phyloP scores from a whole-genome alignment of 2,888 invertebrate genomes.

The Coleophora flavipennella region DNA sequence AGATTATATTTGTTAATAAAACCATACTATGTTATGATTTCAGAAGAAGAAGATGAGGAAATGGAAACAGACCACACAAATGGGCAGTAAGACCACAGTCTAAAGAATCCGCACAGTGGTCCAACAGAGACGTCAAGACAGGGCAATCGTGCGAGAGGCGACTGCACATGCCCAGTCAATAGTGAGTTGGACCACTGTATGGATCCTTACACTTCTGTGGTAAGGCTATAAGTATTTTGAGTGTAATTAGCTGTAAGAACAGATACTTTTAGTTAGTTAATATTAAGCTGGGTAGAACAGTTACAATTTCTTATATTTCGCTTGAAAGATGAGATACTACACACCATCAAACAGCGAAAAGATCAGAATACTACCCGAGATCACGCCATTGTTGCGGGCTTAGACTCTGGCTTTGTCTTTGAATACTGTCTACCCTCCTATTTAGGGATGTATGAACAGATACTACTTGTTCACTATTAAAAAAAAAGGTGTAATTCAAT shows the following conservation, averaged over 20 bases:
- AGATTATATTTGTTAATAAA: too few species aligned
- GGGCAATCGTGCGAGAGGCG: too few species aligned
- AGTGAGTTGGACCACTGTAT: too few species aligned
- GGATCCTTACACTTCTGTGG: too few species aligned
- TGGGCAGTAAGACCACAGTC: too few species aligned
- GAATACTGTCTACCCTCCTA: conserved; percentile 6
- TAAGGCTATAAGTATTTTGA: background rate
- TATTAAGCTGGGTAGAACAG: conserved; percentile 48
- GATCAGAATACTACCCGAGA: too few species aligned
- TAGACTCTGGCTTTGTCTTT: too few species aligned
- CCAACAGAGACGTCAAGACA: too few species aligned
- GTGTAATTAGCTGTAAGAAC: conserved; percentile 6
- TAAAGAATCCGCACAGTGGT: too few species aligned
- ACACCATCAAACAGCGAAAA: conserved; percentile 8
- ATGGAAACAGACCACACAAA: conserved; percentile 61
- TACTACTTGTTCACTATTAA: conserved; percentile 17
- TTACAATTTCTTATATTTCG: conserved; percentile 5
- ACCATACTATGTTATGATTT: conserved; percentile 27
- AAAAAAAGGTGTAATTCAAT: too few species aligned
- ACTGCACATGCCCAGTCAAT: too few species aligned
- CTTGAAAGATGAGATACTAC: conserved; percentile 19
- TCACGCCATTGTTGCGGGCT: too few species aligned
- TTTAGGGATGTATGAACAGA: conserved; percentile 35
- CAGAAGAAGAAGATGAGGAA: conserved; percentile 64
- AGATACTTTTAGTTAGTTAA: background rate